Base-by-base conservation (phyloP, 2,113 vertebrate species). In the Sander vitreus region DNA sequence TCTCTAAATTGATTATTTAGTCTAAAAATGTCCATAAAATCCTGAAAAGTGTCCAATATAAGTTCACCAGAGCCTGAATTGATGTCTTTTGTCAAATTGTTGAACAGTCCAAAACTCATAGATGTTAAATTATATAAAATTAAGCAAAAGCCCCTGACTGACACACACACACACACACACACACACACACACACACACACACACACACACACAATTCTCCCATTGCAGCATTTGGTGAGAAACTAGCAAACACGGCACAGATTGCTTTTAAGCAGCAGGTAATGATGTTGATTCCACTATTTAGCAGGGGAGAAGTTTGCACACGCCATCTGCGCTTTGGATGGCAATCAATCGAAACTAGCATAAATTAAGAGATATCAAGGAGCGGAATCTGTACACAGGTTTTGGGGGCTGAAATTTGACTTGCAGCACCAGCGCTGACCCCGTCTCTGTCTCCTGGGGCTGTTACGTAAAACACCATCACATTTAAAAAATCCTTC, bases 191-290 rank as follows among this genome's bases (percentile, higher is more conserved):
- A 39, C 27, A 30, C 67, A 65, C 43, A 48, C 43, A 48, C 65
- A 36, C 45, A 60, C 12, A 50, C 12, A 25, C 30, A 33, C 33
- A 9, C 6, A 12, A 71, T 25, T 36, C 33, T 69, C 55, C 58
- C 54, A 72, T 73, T 85, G 51, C 25, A 45, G 54, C 6, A 33
- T 33, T 33, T 69, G 45, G 43, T 21, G 53, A 54, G 53, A 51
- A 62, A 51, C 15, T 1, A 21, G n/a, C 30, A 83, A 59, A 83
- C 58, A 84, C 80, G 50, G 48, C 69, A 71, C 51, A 68, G 68
- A 88, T 82, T 69, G 80, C 45, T 82, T 78, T 88, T 65, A 72
- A 64, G 53, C 70, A 69, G 75, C 83, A 83, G 60, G 76, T 85
- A 76, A 81, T 77, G 59, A 70, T 59, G 33, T 53, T 47, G 60